Base-by-base conservation (phyloP, 1,140 invertebrate species). In the Drosophila watanabei region DNA sequence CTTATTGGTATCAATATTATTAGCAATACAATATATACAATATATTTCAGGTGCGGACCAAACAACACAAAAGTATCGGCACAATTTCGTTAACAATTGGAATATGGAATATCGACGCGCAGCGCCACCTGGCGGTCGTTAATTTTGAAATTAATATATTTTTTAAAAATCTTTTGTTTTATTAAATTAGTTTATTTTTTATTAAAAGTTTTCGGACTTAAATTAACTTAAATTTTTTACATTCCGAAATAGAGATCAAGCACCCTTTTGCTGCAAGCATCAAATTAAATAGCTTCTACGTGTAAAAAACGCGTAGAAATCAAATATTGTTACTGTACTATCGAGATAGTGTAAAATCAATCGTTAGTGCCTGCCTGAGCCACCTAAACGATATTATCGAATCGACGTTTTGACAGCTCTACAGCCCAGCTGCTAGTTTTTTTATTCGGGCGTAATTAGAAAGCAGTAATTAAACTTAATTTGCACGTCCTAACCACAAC, bases 391-490 rank as follows among this genome's bases (percentile, higher is more conserved):
- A 28, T 16, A 48, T 16, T 14, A 16, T 30, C 28, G 7, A 54
- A 54, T 54, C 32, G 32, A 54, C 13, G 32, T 54, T 54, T 54
- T 56, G 54, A 39, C 54, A 57, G 54, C 54, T 39, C 54, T 13
- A 57, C 61, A 63, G 60, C 37, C 20, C 58, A 32, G 48, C 51
- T 20, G 66, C 39, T 64, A 76, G 20, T 39, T 76, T 75, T 73
- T 75, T 75, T 76, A 59, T 75, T 52, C 71, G 73, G 73, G 72
- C 75, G 75, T 77, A 88, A 88, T 88, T 88, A 88, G 85, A 88
- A 88, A 89, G 86, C 86, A 90, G 78, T 79, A 85, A 89, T 90
- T 85, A 85, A 81, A 80, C 65, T 77, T 70, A 80, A 89, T 86
- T 86, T 82, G 66, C 78, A 89, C 79, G 86, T 89, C 59, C 66